Evolutionary conservation across 2,888 invertebrate genomes (phyloP).

Genomic region (Heteromurus nitidus): DNA sequence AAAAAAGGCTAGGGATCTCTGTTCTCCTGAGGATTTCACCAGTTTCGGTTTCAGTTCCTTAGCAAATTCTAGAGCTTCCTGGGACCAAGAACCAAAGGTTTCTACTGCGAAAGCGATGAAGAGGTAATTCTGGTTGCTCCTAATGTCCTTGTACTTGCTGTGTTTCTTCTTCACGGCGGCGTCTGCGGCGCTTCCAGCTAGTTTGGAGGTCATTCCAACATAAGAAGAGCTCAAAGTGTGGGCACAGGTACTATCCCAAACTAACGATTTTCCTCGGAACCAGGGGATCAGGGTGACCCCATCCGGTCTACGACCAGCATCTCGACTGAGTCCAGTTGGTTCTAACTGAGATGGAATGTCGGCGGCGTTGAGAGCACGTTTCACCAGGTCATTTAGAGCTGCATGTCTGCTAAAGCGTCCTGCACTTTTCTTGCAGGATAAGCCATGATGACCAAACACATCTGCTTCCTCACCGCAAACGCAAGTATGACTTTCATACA

Average conservation of each 20-base stretch:
- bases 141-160: neutral
- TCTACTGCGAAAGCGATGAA: conserved; percentile 9
- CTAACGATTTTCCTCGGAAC: conserved; percentile 4
- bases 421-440: neutral
- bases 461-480: neutral
- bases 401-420: neutral
- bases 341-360: neutral
- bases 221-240: conserved; percentile 23
- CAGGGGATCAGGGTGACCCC: conserved; percentile 32
- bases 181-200: neutral
- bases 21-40: neutral
- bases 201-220: neutral
- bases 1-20: neutral
- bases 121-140: neutral
- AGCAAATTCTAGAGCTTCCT: neutral
- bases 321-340: neutral
- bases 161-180: neutral
- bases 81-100: conserved; percentile 1
- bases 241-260: conserved; percentile 42
- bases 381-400: neutral
- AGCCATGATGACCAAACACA: neutral
- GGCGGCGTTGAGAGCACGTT: neutral
- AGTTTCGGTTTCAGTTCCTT: neutral
- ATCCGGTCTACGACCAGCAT: conserved; percentile 21
- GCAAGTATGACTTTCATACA: neutral